These are phyloP conservation scores for Equus quagga DNA, from an alignment of 2,113 vertebrate species.

Conservation along the genomic window DNA sequence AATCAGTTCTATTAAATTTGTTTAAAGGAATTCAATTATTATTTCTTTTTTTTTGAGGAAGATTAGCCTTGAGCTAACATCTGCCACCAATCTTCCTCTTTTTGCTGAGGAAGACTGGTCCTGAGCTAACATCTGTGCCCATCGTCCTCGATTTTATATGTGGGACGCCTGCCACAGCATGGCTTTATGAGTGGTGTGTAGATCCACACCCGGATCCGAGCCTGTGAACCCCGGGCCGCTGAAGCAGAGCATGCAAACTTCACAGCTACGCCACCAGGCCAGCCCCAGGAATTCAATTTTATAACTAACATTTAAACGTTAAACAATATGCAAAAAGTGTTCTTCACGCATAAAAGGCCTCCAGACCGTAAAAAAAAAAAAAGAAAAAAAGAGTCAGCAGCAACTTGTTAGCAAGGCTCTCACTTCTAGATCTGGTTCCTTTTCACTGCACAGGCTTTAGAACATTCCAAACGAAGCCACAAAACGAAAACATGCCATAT, in stretches of 20 bases:
- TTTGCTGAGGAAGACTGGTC: too few relatives aligned
- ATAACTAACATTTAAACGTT: conserved; percentile 22
- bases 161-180: too few relatives aligned
- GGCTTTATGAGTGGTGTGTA: too few relatives aligned
- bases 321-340: neutral
- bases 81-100: too few relatives aligned
- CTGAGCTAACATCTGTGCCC: too few relatives aligned
- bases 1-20: neutral
- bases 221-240: too few relatives aligned
- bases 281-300: neutral
- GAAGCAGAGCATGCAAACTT: too few relatives aligned
- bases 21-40: neutral
- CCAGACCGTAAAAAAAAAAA: neutral
- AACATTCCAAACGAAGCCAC: conserved; percentile 43
- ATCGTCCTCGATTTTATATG: too few relatives aligned
- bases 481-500: neutral
- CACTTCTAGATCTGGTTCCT: neutral
- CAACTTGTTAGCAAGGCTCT: neutral
- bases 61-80: too few relatives aligned
- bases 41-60: too few relatives aligned
- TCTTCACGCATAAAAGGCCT: neutral
- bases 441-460: neutral
- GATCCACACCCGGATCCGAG: too few relatives aligned
- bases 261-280: too few relatives aligned
- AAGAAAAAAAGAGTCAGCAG: neutral